Percentiles rank a stretch among this genome's conserved stretches.
These are phyloP conservation scores for Mionectes olivaceus DNA, from an alignment of 2,797 vertebrate genomes.

Conservation along the genomic window DNA sequence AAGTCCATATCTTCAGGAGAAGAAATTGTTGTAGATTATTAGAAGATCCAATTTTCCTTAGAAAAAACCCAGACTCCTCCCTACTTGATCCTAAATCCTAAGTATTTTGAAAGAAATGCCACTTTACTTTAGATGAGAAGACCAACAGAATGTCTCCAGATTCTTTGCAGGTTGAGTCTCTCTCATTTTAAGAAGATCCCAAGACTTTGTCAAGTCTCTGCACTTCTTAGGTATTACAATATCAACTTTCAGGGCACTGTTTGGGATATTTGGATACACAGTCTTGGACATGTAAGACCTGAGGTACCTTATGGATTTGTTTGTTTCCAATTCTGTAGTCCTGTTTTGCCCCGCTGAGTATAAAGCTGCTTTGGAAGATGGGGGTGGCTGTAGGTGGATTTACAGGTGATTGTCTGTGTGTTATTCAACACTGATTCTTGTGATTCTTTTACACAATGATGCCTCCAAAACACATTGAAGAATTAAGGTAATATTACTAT, in stretches of 20 bases:
- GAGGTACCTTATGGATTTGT: neutral
- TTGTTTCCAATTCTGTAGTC: neutral
- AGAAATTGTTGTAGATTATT: neutral
- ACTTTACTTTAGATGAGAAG: neutral
- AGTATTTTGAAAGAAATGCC: neutral
- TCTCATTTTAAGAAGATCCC: neutral
- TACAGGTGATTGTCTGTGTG: neutral
- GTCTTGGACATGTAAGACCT: neutral
- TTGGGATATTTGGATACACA: neutral
- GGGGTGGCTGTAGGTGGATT: neutral
- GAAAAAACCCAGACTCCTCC: fast-evolving
- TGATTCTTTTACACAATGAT: neutral
- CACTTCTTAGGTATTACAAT: neutral
- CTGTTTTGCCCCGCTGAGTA: neutral
- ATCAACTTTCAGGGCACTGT: neutral
- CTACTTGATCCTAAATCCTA: neutral
- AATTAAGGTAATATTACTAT: neutral
- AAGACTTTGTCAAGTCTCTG: neutral
- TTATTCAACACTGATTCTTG: neutral
- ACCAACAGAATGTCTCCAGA: neutral
- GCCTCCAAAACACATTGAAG: neutral
- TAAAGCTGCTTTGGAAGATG: neutral
- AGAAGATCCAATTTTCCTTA: neutral
- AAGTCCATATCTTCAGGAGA: neutral
- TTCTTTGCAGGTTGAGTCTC: neutral